Percentiles rank a stretch among this genome's conserved stretches.
Conservation (phyloP, 2,888 invertebrate species). For the Pediacus dermestoides region DNA sequence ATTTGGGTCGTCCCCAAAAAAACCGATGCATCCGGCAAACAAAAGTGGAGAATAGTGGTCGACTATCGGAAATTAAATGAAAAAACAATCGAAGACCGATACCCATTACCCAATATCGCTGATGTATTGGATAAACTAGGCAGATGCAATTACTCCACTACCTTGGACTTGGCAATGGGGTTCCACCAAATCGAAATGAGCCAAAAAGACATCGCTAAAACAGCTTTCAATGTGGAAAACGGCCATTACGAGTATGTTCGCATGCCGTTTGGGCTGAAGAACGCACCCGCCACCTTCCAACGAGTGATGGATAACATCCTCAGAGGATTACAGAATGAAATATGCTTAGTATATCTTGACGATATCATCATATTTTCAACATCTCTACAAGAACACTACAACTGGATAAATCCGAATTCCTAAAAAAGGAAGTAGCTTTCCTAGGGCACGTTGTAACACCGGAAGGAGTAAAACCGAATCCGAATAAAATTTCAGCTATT, state of each 20-base stretch:
- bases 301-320: slow-evolving; percentile 8
- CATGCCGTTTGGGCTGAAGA: no score
- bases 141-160: slow-evolving; percentile 19
- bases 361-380: slow-evolving; percentile 13
- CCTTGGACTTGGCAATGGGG: slow-evolving; percentile 22
- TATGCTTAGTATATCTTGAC: slow-evolving; percentile 17
- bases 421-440: slow-evolving; percentile 39
- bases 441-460: slow-evolving; percentile 34
- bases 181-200: slow-evolving; percentile 27
- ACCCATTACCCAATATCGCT: background rate
- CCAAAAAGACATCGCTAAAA: slow-evolving; percentile 8
- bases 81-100: slow-evolving; percentile 6
- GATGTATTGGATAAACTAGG: slow-evolving; percentile 7
- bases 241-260: slow-evolving; percentile 24
- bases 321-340: slow-evolving; percentile 9
- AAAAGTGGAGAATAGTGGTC: slow-evolving; percentile 7
- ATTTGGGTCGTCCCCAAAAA: slow-evolving; percentile 7
- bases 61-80: slow-evolving; percentile 9
- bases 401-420: slow-evolving; percentile 32
- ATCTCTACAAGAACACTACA: slow-evolving; percentile 13
- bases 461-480: slow-evolving; percentile 19
- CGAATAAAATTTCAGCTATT: slow-evolving; percentile 15
- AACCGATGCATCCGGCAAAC: slow-evolving; percentile 1
- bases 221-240: slow-evolving; percentile 15
- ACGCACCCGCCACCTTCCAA: slow-evolving; percentile 24